These are phyloP conservation scores for Belgica antarctica DNA, from an alignment of 2,888 invertebrate species.

Conservation along the genomic window DNA sequence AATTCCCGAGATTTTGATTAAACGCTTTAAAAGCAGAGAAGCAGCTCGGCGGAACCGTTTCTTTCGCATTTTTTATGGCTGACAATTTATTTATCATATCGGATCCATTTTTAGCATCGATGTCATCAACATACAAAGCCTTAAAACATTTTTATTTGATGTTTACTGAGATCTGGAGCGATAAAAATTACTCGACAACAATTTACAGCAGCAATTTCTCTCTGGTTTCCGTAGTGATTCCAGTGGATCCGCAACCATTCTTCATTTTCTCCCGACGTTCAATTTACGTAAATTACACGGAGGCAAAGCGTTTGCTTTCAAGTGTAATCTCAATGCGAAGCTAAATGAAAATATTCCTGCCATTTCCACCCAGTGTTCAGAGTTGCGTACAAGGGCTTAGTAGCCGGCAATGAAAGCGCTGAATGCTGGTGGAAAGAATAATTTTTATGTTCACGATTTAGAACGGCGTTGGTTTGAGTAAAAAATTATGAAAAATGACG, in stretches of 20 bases:
- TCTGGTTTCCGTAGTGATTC: slow-evolving; percentile 15
- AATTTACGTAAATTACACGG: no score
- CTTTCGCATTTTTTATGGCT: neutral
- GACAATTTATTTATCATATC: slow-evolving; percentile 24
- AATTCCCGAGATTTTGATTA: neutral
- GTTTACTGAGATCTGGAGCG: neutral
- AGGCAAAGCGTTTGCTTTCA: neutral
- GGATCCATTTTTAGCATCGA: slow-evolving; percentile 29
- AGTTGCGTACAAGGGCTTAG: neutral
- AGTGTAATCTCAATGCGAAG: slow-evolving; percentile 31
- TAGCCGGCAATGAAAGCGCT: no score
- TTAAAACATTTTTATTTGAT: neutral
- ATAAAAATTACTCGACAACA: slow-evolving; percentile 1
- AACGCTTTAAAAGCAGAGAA: neutral
- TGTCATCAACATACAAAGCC: neutral
- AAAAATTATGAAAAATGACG: slow-evolving; percentile 29
- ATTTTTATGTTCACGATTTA: neutral
- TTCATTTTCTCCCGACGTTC: neutral
- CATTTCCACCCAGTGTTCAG: neutral
- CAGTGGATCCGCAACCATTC: slow-evolving; percentile 14
- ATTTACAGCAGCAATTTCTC: slow-evolving; percentile 28
- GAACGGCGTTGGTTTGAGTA: neutral
- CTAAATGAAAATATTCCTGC: slow-evolving; percentile 24
- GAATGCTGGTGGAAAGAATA: no score
- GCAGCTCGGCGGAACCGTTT: neutral